A percentile compares a stretch with the other conserved stretches of the same genome.
phyloP scores from a whole-genome alignment of 2,888 invertebrate genomes.

The Caenorhabditis sulstoni region DNA sequence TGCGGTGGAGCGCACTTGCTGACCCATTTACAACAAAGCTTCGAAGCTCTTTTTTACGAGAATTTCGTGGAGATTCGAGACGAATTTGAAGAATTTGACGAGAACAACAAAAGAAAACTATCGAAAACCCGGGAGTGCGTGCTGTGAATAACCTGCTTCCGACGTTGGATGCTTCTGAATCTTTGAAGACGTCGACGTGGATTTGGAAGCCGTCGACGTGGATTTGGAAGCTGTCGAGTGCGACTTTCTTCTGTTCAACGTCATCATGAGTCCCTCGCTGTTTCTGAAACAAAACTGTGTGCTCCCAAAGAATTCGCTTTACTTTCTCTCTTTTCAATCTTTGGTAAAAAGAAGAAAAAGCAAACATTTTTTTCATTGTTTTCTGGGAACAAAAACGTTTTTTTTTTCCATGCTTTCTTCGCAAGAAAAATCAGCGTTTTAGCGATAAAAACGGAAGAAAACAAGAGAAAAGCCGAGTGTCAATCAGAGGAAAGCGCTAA shows the following conservation, averaged over 20 bases:
- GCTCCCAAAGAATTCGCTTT: too few species aligned
- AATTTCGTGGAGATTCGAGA: too few species aligned
- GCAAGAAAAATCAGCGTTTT: neutral
- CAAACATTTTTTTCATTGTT: conserved; percentile 3
- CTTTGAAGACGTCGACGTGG: too few species aligned
- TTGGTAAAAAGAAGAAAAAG: neutral
- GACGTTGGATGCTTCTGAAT: too few species aligned
- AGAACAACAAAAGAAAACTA: too few species aligned
- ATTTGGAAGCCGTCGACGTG: neutral
- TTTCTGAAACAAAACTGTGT: neutral
- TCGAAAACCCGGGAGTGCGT: too few species aligned
- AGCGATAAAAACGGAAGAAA: too few species aligned
- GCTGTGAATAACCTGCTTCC: too few species aligned
- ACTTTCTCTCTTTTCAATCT: neutral
- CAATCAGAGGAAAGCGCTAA: conserved; percentile 2
- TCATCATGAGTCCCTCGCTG: neutral
- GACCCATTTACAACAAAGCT: neutral
- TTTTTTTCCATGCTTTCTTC: neutral
- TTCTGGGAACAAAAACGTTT: neutral
- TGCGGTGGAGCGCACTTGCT: conserved; percentile 33
- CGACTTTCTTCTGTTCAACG: conserved; percentile 31
- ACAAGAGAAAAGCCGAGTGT: neutral
- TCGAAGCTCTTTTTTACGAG: too few species aligned
- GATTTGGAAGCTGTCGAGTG: conserved; percentile 1
- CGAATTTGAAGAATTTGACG: too few species aligned